Base-by-base conservation (phyloP, 2,797 vertebrate species). In the Malacoctenus gilli region DNA sequence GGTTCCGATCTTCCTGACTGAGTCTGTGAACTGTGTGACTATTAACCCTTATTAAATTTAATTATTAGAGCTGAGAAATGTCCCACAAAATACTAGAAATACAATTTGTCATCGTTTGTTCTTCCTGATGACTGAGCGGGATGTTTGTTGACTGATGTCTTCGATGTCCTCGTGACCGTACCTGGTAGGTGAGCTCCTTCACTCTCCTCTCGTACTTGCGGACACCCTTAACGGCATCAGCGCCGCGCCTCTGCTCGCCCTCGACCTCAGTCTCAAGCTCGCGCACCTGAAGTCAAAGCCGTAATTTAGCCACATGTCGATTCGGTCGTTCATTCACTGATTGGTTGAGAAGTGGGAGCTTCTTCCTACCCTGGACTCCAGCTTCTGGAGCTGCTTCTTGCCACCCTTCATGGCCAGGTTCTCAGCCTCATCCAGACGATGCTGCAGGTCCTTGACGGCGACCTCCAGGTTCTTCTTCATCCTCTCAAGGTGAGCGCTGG, bases 331-430 rank as follows among this genome's bases (percentile, higher is more conserved):
- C 1, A n/a, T 40, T 1, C 4, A 19, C n/a, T n/a, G n/a, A n/a
- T n/a, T n/a, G 32, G 31, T 35, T 5, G 5, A 0, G 0, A 39
- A 28, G 19, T 5, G 1, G 2, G 14, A 3, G 20, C 2, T 12
- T 1, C 35, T 1, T 58, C 58, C 54, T 71, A 95, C 94, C 32
- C 93, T 92, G 9, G 90, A 72, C 71, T 95, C 94, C 32, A 95
- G 87, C 70, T 94, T 95, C 88, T 95, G 94, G 61, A 95, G 91
- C 74, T 95, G 94, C 86, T 96, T 96, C 91, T 93, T 96, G 77
- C 94, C 94, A 2, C 94, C 95, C 61, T 94, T 96, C 85, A 96
- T 91, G 0, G 95, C 95, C 86, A 96, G 51, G 79, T 95, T 94
- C 80, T 96, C 95, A 0, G 94, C 95, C 30, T 32, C 30, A 32